Percentiles rank a stretch among this genome's conserved stretches.
phyloP scores from a whole-genome alignment of 2,113 vertebrate species.

The Perca fluviatilis region DNA sequence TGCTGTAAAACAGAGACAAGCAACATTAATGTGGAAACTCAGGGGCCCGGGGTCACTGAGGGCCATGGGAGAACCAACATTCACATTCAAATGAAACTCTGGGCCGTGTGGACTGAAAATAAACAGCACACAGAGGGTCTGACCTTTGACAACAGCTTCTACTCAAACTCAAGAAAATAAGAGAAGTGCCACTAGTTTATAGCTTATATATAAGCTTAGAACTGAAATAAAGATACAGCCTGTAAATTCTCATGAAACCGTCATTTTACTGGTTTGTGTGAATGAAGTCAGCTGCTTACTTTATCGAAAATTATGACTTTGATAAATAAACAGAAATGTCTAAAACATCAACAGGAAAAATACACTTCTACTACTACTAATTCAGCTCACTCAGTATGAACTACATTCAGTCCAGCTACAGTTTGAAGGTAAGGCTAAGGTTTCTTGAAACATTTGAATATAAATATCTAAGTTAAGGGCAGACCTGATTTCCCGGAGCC shows the following conservation, averaged over 20 bases:
- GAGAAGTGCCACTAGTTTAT: too few species aligned
- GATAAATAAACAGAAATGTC: neutral
- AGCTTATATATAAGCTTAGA: neutral
- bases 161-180: neutral
- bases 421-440: neutral
- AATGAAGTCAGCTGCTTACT: neutral
- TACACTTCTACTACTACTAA: too few species aligned
- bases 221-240: neutral
- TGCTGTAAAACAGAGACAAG: slow-evolving; percentile 79
- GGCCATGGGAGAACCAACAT: slow-evolving; percentile 52
- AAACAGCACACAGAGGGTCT: neutral
- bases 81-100: neutral
- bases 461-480: neutral
- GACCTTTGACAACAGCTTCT: neutral
- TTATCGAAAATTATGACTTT: neutral
- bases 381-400: neutral
- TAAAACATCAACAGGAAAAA: neutral
- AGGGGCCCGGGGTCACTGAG: slow-evolving; percentile 16
- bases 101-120: neutral
- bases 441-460: neutral
- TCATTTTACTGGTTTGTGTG: neutral
- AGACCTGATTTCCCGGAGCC: slow-evolving; percentile 92
- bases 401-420: neutral
- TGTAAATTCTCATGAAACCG: too few species aligned
- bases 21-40: neutral